Evolutionary conservation across 1,140 invertebrate genomes (phyloP), one percentile per base, ranked within the genome.

Genomic region (Magallana angulata): DNA sequence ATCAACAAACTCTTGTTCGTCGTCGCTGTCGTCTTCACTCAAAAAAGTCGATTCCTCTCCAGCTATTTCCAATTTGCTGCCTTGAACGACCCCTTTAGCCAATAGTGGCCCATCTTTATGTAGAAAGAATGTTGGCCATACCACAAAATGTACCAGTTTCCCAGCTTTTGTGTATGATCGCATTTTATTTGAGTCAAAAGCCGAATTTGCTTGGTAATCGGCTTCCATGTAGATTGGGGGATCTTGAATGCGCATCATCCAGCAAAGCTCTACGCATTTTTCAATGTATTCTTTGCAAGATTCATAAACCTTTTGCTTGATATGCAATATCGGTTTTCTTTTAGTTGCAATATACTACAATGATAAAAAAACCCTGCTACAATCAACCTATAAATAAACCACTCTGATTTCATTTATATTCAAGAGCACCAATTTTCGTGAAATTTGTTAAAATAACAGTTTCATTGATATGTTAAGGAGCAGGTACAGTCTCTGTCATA

Each of bases 201-300:
- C 18, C 7, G 57, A 57, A 24, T 62, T 62, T 1, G 24, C 36
- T 18, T n/a, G 57, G 57, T 36, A 59, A 9, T 24, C 58, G 30
- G 57, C 18, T 59, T 84, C 59, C 82, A 84, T 84, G 7, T 16
- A 84, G 30, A 84, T 62, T 84, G 82, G 82, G 16, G 82, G 82
- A 62, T 84, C 82, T 62, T 84, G 82, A 24, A 84, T 62, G 4
- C 82, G 56, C 82, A 84, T 84, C 57, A 58, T 60, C 82, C 82
- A 84, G 58, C 82, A 84, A 30, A 84, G 57, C 24, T 84, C 82
- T 24, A 84, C 24, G 11, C 82, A 84, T 60, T 84, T 84, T 9
- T 62, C 14, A 18, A 36, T 36, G 36, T 36, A 36, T 36, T 36
- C 36, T 36, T 36, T 36, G 36, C 36, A 36, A 1, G 36, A 36